Evolutionary conservation across 2,113 vertebrate species (phyloP).

Genomic region (Bubalus kerabau): DNA sequence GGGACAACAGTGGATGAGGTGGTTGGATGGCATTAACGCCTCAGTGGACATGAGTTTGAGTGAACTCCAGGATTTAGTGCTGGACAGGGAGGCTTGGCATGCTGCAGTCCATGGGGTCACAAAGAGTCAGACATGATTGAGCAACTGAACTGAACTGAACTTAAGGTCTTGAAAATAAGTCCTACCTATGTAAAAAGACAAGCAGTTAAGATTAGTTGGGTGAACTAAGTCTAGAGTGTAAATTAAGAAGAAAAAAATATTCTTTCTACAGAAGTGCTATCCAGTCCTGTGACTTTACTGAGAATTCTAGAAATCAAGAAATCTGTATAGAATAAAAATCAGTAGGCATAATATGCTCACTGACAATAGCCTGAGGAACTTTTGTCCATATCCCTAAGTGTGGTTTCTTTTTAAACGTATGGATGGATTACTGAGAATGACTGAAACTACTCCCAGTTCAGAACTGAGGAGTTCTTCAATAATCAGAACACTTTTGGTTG

Average conservation of each 20-base stretch:
- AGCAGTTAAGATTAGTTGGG: not conserved
- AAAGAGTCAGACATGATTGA: fast-evolving
- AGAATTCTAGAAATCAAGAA: not conserved
- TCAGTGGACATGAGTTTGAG: not conserved
- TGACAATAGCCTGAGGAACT: not conserved
- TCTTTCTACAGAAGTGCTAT: not conserved
- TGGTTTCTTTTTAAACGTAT: not conserved
- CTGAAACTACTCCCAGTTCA: not conserved
- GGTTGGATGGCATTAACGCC: not conserved
- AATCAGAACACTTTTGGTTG: not conserved
- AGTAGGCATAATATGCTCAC: not conserved
- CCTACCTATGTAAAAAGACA: not conserved
- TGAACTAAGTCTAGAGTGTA: not conserved
- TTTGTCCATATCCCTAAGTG: not conserved
- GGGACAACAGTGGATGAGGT: not conserved
- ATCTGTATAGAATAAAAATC: not conserved
- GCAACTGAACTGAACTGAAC: not conserved
- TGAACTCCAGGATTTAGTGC: not conserved
- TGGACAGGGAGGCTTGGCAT: not conserved
- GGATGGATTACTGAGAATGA: not conserved
- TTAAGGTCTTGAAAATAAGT: not conserved
- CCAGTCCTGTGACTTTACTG: not conserved
- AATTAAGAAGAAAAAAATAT: not conserved
- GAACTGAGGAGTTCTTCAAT: not conserved
- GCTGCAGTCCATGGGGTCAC: not conserved